phyloP scores from a whole-genome alignment of 2,888 invertebrate genomes.

The Heliconius ethilla region DNA sequence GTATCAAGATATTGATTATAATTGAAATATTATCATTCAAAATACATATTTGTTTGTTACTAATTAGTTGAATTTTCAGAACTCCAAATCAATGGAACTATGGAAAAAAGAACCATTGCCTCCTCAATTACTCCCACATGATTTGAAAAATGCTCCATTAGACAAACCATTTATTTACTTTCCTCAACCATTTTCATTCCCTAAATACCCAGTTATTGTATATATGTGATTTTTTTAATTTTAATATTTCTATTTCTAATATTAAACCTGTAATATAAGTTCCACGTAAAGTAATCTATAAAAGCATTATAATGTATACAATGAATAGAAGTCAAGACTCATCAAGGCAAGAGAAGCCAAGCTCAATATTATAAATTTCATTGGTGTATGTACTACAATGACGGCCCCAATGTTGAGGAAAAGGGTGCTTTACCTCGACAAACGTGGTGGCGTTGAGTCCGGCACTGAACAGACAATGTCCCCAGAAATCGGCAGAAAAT shows the following conservation, averaged over 20 bases:
- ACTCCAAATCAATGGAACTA: constrained; percentile 33
- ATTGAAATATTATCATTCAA: neutral
- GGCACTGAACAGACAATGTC: too few species aligned
- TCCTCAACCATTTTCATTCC: constrained; percentile 71
- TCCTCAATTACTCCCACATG: constrained; percentile 62
- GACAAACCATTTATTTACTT: constrained; percentile 61
- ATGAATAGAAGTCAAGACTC: neutral
- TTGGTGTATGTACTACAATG: too few species aligned
- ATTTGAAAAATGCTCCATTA: constrained; percentile 57
- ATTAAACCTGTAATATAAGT: too few species aligned
- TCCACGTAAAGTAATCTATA: too few species aligned
- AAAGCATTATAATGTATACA: neutral
- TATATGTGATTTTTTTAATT: constrained; percentile 52
- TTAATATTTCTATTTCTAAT: neutral
- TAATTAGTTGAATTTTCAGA: constrained; percentile 44
- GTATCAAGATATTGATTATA: constrained; percentile 4
- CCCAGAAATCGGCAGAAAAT: too few species aligned
- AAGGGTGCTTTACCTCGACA: too few species aligned
- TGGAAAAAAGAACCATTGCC: constrained; percentile 53
- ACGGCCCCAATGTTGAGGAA: too few species aligned
- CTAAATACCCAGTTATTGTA: constrained; percentile 70
- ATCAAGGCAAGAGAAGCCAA: too few species aligned
- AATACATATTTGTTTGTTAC: neutral
- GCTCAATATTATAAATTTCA: too few species aligned
- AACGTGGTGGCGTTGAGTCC: too few species aligned